phyloP scores from a whole-genome alignment of 2,113 vertebrate genomes.

The Bostrychus sinensis region DNA sequence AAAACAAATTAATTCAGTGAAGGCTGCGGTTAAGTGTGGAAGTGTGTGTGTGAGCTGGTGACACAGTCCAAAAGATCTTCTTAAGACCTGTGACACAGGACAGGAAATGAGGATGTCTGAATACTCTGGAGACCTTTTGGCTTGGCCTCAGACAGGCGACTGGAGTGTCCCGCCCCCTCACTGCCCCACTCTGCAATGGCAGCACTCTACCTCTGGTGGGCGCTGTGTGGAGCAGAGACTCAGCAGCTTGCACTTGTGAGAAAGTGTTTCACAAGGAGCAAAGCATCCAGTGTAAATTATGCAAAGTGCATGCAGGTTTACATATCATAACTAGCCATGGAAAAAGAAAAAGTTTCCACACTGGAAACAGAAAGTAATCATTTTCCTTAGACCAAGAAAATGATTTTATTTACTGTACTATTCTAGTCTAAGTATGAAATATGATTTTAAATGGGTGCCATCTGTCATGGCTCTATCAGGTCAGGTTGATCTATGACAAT shows the following conservation, averaged over 20 bases:
- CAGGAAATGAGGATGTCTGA: constrained; percentile 72
- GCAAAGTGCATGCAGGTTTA: neutral
- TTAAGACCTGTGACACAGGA: constrained; percentile 67
- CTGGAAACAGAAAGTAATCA: neutral
- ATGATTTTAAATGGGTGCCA: too few species aligned
- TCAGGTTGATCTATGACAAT: too few species aligned
- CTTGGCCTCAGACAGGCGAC: constrained; percentile 35
- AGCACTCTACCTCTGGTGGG: constrained; percentile 51
- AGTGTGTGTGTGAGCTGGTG: constrained; percentile 53
- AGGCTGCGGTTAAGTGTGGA: constrained; percentile 38
- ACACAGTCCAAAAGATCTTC: constrained; percentile 69
- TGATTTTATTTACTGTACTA: too few species aligned
- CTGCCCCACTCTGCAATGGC: constrained; percentile 45
- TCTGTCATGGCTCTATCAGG: too few species aligned
- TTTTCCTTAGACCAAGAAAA: too few species aligned
- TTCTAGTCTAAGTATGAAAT: too few species aligned
- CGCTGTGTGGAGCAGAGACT: constrained; percentile 18
- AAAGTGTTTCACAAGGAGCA: neutral
- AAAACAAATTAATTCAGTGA: constrained; percentile 79
- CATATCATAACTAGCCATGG: neutral
- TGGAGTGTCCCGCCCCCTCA: constrained; percentile 13
- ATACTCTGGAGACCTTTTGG: constrained; percentile 65
- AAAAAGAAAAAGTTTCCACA: neutral
- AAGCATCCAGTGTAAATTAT: neutral
- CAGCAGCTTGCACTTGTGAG: neutral